Evolutionary conservation across 2,113 vertebrate genomes (phyloP).

Genomic region (Ailurus styani): DNA sequence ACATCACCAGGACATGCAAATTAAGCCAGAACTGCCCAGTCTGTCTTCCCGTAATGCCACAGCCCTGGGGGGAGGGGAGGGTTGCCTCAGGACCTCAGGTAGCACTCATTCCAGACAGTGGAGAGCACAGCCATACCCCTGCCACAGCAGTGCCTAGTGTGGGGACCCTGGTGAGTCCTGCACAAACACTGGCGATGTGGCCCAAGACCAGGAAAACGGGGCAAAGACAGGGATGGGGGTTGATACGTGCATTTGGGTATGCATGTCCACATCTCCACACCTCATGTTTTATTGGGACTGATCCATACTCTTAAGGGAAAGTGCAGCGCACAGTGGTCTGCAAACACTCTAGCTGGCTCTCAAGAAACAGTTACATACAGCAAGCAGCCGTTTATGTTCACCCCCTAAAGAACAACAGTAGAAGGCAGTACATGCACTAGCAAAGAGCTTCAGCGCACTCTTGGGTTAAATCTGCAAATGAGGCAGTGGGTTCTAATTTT

Average conservation of each 20-base stretch:
- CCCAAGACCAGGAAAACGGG: too few species aligned
- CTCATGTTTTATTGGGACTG: neutral
- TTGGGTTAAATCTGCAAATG: neutral
- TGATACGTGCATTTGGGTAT: neutral
- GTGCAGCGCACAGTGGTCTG: neutral
- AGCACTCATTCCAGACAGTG: neutral
- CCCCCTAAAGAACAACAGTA: neutral
- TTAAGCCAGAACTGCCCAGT: neutral
- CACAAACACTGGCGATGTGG: neutral
- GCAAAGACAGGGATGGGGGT: neutral
- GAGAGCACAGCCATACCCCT: neutral
- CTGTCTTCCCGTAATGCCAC: neutral
- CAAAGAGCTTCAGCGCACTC: neutral
- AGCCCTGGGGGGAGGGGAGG: accelerated
- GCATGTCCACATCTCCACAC: neutral
- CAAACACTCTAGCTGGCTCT: neutral
- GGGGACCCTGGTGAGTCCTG: neutral
- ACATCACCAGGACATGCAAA: neutral
- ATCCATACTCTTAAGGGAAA: neutral
- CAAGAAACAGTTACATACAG: neutral
- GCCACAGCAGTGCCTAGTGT: neutral
- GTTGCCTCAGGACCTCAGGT: too few species aligned
- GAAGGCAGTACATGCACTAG: neutral
- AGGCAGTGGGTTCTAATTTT: neutral
- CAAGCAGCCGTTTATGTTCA: neutral